These are phyloP conservation scores for Pampusana beccarii DNA, from an alignment of 2,113 vertebrate species.

Conservation along the genomic window DNA sequence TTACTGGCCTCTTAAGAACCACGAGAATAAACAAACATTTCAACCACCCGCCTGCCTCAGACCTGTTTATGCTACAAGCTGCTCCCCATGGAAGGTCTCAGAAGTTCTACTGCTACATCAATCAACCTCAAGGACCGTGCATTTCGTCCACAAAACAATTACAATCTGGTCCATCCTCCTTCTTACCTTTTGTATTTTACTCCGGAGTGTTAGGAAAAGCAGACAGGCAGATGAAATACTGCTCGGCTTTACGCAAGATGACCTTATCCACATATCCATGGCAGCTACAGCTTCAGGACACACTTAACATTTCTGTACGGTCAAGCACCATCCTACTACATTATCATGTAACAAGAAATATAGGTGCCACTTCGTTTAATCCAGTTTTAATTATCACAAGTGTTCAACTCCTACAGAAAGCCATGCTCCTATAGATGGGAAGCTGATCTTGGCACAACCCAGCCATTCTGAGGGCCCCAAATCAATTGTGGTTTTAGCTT, in stretches of 20 bases:
- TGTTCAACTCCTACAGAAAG: neutral
- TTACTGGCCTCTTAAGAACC: conserved; percentile 22
- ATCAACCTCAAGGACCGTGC: neutral
- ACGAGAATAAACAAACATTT: conserved; percentile 38
- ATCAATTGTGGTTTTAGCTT: neutral
- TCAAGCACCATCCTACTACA: neutral
- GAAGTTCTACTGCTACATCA: conserved; percentile 1
- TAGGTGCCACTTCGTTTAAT: neutral
- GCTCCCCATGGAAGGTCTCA: neutral
- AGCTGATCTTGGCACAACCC: neutral
- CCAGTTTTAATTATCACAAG: neutral
- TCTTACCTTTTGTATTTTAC: neutral
- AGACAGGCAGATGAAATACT: neutral
- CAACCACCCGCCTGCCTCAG: neutral
- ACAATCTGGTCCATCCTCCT: neutral
- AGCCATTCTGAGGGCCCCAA: neutral
- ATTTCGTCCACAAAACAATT: neutral
- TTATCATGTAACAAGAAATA: neutral
- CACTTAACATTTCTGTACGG: neutral
- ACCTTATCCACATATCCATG: neutral
- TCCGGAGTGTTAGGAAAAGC: neutral
- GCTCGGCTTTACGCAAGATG: neutral
- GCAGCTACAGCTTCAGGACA: neutral
- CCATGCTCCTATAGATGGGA: neutral
- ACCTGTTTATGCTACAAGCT: conserved; percentile 2